phyloP scores from a whole-genome alignment of 2,888 invertebrate genomes.

The Trichogramma dendrolimi region DNA sequence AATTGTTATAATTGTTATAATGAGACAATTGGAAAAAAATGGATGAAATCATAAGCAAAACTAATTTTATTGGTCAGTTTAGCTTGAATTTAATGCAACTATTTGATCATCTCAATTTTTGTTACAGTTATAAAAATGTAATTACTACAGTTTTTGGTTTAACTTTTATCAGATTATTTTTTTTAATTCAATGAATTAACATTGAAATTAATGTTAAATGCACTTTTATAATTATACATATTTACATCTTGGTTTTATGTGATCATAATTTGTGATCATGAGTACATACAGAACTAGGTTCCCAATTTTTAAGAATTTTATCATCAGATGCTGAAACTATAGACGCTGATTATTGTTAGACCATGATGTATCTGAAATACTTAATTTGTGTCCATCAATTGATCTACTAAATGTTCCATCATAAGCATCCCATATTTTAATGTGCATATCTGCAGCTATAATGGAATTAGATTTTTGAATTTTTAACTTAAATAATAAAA shows the following conservation, averaged over 20 bases:
- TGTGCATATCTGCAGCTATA: constrained; percentile 89
- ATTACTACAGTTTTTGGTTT: too few relatives aligned
- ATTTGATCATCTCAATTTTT: neutral
- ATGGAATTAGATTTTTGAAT: constrained; percentile 3
- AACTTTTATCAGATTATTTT: too few relatives aligned
- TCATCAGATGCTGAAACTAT: constrained; percentile 90
- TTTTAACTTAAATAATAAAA: constrained; percentile 8
- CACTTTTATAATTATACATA: too few relatives aligned
- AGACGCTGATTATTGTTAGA: constrained; percentile 91
- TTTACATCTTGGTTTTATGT: neutral
- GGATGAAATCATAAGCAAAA: too few relatives aligned
- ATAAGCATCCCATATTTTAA: constrained; percentile 98
- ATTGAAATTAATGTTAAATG: neutral
- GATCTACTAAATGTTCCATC: constrained; percentile 99
- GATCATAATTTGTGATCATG: constrained; percentile 13
- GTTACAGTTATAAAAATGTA: neutral
- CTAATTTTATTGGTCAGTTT: too few relatives aligned
- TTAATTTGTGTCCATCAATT: constrained; percentile 95
- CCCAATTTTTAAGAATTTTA: constrained; percentile 94
- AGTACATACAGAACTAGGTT: constrained; percentile 72
- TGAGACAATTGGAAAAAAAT: neutral
- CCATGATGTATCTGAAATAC: constrained; percentile 99
- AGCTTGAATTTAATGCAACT: neutral
- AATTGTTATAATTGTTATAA: too few relatives aligned
- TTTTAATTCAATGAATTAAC: neutral